phyloP scores from a whole-genome alignment of 1,140 invertebrate species.

The Saccostrea echinata region DNA sequence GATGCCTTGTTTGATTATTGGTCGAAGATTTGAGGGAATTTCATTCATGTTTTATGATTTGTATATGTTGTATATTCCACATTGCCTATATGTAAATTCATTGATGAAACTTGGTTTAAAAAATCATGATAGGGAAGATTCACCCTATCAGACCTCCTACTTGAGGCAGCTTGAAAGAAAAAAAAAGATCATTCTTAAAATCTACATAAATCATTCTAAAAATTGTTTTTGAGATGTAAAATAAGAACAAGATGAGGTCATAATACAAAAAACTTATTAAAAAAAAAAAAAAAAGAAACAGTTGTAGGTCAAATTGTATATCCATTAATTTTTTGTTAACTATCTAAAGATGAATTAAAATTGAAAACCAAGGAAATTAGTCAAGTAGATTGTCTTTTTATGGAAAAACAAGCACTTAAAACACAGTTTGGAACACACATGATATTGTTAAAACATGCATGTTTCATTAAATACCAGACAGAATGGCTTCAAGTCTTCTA shows the following conservation, averaged over 20 bases:
- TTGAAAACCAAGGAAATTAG: neutral
- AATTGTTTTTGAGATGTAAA: neutral
- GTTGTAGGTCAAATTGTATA: neutral
- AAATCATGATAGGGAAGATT: conserved; percentile 8
- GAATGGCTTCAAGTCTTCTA: neutral
- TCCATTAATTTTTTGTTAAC: neutral
- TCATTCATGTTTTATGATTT: conserved; percentile 34
- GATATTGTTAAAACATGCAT: conserved; percentile 26
- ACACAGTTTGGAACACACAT: neutral
- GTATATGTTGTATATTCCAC: neutral
- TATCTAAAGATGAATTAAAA: neutral
- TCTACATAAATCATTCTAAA: neutral
- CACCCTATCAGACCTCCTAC: conserved; percentile 8
- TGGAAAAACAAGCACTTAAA: neutral
- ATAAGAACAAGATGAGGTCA: neutral
- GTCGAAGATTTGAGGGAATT: neutral
- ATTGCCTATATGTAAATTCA: conserved; percentile 4
- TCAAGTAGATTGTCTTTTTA: neutral
- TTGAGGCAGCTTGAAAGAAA: neutral
- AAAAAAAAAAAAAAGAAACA: neutral
- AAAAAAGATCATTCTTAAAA: neutral
- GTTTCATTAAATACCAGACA: conserved; percentile 20
- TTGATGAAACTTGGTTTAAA: neutral
- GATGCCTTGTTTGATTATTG: conserved; percentile 31
- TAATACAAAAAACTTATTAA: no score